Conservation (phyloP, 2,797 vertebrate species). For the Cossypha heuglini region DNA sequence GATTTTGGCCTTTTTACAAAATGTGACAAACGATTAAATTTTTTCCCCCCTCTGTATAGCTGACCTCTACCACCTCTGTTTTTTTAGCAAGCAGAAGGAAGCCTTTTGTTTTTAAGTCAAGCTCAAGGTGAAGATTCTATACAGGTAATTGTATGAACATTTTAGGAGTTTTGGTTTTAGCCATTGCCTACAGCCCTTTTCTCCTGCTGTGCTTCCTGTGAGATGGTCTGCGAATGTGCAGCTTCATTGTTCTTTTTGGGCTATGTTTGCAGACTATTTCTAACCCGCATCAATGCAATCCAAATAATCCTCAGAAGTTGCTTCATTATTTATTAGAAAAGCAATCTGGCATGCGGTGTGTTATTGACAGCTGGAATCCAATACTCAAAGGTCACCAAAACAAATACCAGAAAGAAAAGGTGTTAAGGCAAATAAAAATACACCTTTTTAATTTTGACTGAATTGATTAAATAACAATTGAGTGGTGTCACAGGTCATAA, state of each 20-base stretch:
- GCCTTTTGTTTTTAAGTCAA: neutral
- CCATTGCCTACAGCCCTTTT: neutral
- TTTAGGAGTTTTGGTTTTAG: neutral
- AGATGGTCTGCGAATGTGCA: neutral
- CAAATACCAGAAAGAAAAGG: slow-evolving; percentile 66
- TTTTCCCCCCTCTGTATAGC: fast-evolving
- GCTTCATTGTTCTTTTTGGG: slow-evolving; percentile 6
- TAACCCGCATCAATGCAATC: neutral
- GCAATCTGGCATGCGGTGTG: slow-evolving; percentile 61
- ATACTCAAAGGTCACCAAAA: slow-evolving; percentile 74
- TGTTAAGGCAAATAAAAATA: slow-evolving; percentile 77
- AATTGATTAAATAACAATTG: slow-evolving; percentile 78
- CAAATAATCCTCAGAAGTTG: slow-evolving; percentile 43
- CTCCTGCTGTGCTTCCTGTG: neutral
- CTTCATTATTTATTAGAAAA: slow-evolving; percentile 76
- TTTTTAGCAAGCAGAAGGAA: neutral
- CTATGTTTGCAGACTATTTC: slow-evolving; percentile 36
- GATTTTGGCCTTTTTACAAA: neutral
- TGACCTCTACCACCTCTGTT: neutral
- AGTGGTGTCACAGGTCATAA: slow-evolving; percentile 77
- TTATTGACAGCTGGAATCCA: slow-evolving; percentile 71
- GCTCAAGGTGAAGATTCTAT: neutral
- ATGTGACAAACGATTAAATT: neutral
- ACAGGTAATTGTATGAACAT: neutral
- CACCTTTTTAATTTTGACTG: slow-evolving; percentile 75